Evolutionary conservation across 2,797 vertebrate species (phyloP).

Genomic region (Gallinago solitaria): DNA sequence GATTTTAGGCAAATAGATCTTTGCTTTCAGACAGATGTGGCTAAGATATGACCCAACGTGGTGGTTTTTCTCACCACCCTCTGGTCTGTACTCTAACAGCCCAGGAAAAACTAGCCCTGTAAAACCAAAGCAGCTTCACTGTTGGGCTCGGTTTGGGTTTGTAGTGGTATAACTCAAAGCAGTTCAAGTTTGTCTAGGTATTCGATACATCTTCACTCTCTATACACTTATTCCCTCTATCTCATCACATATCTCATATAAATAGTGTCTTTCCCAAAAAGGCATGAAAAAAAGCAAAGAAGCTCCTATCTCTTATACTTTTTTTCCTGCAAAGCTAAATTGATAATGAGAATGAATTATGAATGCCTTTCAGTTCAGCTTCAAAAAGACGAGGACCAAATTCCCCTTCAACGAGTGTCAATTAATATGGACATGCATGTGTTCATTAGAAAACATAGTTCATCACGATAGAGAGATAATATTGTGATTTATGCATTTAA

Average conservation of each 20-base stretch:
- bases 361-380: conserved; percentile 60
- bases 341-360: conserved; percentile 51
- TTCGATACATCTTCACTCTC: neutral
- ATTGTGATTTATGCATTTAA: neutral
- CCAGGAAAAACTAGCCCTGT: neutral
- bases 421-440: neutral
- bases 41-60: neutral
- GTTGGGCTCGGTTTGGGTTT: neutral
- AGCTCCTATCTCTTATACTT: neutral
- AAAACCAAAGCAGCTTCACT: neutral
- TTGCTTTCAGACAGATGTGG: neutral
- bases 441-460: conserved; percentile 14
- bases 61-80: neutral
- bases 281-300: neutral
- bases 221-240: neutral
- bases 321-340: conserved; percentile 20
- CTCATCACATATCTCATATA: neutral
- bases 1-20: neutral
- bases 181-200: neutral
- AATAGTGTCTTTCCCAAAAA: neutral
- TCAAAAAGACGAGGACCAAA: neutral
- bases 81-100: neutral
- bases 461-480: conserved; percentile 13
- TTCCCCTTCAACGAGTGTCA: neutral
- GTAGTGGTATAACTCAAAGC: neutral